phyloP scores from a whole-genome alignment of 1,140 invertebrate species.

The Bombyx mori region DNA sequence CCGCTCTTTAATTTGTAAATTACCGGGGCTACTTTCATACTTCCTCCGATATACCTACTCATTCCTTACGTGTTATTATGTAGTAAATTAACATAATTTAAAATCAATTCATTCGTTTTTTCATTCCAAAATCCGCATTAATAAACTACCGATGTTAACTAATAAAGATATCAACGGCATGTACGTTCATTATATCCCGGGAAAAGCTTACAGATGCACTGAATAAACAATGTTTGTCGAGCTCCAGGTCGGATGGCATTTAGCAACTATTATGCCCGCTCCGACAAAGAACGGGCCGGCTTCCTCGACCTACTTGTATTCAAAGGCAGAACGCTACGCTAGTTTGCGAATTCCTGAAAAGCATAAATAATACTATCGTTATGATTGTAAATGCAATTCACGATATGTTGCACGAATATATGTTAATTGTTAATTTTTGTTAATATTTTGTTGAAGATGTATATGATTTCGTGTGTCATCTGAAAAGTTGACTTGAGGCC shows the following conservation, averaged over 20 bases:
- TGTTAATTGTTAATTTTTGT: no score
- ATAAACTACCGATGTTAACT: no score
- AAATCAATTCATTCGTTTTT: no score
- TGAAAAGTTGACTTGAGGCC: no score
- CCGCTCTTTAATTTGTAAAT: no score
- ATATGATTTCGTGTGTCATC: no score
- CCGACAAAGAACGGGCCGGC: conserved; percentile 10
- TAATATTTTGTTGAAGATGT: no score
- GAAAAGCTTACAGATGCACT: conserved; percentile 3
- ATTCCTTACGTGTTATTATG: no score
- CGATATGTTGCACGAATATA: neutral
- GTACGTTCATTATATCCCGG: neutral
- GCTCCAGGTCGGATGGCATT: conserved; percentile 8
- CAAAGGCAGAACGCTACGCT: conserved; percentile 9
- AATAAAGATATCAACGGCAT: neutral
- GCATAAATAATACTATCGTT: conserved; percentile 2
- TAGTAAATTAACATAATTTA: no score
- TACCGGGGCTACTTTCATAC: no score
- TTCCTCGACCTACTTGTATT: conserved; percentile 14
- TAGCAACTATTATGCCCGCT: conserved; percentile 9
- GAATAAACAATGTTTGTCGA: conserved; percentile 12
- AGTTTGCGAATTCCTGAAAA: conserved; percentile 8
- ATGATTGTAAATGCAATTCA: neutral
- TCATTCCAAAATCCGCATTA: no score
- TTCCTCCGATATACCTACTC: no score